A percentile compares a stretch with the other conserved stretches of the same genome.
Evolutionary conservation across 2,888 invertebrate species (phyloP).

Genomic region (Diarsia mendica): DNA sequence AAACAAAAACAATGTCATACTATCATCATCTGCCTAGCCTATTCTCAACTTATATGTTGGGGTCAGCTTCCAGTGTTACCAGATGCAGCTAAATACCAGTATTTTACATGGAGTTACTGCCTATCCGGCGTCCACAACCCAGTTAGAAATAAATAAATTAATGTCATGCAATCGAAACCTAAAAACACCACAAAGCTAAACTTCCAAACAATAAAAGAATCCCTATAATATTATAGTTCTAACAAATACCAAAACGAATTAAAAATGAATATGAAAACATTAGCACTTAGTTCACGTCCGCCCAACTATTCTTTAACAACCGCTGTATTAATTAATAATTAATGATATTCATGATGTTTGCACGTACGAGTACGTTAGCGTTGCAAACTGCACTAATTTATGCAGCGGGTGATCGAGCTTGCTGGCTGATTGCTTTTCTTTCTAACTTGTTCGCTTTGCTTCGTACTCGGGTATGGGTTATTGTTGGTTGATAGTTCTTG

Average conservation of each 20-base stretch:
- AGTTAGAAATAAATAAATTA: too few relatives aligned
- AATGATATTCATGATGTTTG: conserved; percentile 67
- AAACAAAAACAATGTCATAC: not conserved
- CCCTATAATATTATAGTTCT: not conserved
- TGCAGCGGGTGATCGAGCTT: conserved; percentile 72
- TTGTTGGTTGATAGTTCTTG: conserved; percentile 53
- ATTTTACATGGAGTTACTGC: too few relatives aligned
- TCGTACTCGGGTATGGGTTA: conserved; percentile 51
- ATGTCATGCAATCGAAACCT: not conserved
- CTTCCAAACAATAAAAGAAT: not conserved
- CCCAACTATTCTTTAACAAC: conserved; percentile 58
- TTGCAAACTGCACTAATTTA: conserved; percentile 75
- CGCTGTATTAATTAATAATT: conserved; percentile 65
- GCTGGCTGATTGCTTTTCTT: conserved; percentile 74
- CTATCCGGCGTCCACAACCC: too few relatives aligned
- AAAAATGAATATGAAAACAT: conserved; percentile 50
- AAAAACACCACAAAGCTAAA: not conserved
- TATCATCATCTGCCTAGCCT: not conserved
- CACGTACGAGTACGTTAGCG: conserved; percentile 51
- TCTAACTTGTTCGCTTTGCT: conserved; percentile 68
- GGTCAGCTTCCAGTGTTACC: too few relatives aligned
- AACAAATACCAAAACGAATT: conserved; percentile 29
- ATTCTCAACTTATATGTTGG: too few relatives aligned
- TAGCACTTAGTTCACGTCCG: conserved; percentile 43
- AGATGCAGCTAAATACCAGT: too few relatives aligned